Conservation (phyloP, 2,797 vertebrate species). For the Dallia pectoralis region DNA sequence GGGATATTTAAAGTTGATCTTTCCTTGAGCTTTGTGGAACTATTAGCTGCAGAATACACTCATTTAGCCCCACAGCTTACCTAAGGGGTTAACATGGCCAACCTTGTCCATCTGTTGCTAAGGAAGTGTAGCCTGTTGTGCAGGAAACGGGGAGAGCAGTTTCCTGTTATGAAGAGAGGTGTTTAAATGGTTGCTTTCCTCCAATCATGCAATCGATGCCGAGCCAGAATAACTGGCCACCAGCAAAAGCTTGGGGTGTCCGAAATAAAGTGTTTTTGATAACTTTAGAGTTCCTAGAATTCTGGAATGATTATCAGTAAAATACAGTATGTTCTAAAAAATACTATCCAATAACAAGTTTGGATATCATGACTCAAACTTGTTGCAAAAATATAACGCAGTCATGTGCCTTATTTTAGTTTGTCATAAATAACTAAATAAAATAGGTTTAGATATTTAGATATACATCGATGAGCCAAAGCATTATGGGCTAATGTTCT, state of each 20-base stretch:
- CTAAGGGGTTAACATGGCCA: conserved; percentile 81
- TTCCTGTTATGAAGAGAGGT: conserved; percentile 99
- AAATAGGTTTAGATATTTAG: background rate
- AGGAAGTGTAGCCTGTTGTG: conserved; percentile 91
- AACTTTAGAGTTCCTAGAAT: conserved; percentile 49
- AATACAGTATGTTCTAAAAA: conserved; percentile 16
- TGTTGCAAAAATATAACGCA: background rate
- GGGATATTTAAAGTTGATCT: conserved; percentile 44
- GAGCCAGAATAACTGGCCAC: conserved; percentile 81
- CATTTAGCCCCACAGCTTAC: conserved; percentile 51
- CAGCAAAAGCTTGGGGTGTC: conserved; percentile 68
- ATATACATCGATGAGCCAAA: no score
- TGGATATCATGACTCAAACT: background rate
- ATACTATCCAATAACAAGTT: background rate
- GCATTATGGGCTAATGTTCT: no score
- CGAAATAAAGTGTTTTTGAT: conserved; percentile 64
- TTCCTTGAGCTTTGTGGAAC: conserved; percentile 43
- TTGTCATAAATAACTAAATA: background rate
- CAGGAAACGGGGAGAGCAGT: conserved; percentile 96
- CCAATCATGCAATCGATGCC: conserved; percentile 86
- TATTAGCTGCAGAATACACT: conserved; percentile 33
- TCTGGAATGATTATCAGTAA: conserved; percentile 47
- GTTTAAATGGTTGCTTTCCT: conserved; percentile 88
- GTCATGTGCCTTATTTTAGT: background rate
- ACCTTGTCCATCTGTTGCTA: conserved; percentile 89